These are phyloP conservation scores for Silurus glanis DNA, from an alignment of 2,113 vertebrate species.

Conservation along the genomic window DNA sequence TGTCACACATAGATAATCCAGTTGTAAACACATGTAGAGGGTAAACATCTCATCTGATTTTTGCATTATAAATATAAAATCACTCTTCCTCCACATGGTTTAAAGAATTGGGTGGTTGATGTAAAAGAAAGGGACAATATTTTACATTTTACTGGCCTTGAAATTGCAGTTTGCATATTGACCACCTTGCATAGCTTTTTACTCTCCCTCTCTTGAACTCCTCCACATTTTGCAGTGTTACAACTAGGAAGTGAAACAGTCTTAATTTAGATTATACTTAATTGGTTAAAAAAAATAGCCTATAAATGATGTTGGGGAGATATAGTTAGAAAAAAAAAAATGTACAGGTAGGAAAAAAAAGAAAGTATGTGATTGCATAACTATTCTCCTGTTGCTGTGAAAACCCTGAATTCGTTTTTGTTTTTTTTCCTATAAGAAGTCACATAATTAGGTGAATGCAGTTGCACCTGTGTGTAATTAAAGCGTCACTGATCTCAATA, in stretches of 20 bases:
- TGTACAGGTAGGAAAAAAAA: background rate
- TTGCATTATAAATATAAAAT: background rate
- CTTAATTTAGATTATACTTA: background rate
- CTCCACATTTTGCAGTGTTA: background rate
- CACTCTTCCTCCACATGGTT: background rate
- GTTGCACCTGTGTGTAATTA: background rate
- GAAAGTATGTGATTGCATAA: background rate
- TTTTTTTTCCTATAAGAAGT: background rate
- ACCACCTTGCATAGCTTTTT: background rate
- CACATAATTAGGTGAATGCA: background rate
- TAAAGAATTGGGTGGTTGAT: background rate
- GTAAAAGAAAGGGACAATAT: background rate
- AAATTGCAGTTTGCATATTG: background rate
- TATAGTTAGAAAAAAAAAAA: background rate
- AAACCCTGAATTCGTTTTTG: background rate
- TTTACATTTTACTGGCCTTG: background rate
- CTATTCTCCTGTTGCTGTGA: background rate
- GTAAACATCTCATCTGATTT: background rate
- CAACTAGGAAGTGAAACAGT: background rate
- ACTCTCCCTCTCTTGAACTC: background rate
- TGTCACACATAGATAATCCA: background rate
- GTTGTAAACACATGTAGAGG: background rate
- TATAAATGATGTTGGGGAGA: background rate
- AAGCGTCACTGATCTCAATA: background rate
- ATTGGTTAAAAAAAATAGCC: background rate